These are phyloP conservation scores for Sebastes goodei DNA, from an alignment of 2,797 vertebrate genomes.

Conservation along the genomic window DNA sequence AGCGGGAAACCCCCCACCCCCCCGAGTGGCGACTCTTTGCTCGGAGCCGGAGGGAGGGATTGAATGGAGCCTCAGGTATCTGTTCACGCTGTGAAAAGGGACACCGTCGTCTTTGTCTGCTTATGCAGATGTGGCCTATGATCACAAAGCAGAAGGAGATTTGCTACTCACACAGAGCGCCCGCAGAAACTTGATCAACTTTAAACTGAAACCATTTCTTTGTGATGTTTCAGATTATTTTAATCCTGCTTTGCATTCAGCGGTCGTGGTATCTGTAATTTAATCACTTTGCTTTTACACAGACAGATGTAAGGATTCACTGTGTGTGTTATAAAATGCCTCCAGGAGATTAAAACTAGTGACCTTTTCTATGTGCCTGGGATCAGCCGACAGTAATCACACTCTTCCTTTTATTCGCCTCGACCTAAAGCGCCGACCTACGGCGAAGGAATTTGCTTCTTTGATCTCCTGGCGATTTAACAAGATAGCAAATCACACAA, in stretches of 20 bases:
- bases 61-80: constrained; percentile 46
- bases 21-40: constrained; percentile 35
- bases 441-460: constrained; percentile 25
- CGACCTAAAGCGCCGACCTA: constrained; percentile 20
- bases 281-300: constrained; percentile 20
- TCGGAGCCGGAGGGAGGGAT: constrained; percentile 33
- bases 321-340: constrained; percentile 31
- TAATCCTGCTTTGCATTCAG: constrained; percentile 31
- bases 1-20: constrained; percentile 30
- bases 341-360: constrained; percentile 54
- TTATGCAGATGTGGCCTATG: constrained; percentile 53
- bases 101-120: constrained; percentile 27
- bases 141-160: constrained; percentile 33
- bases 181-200: constrained; percentile 5
- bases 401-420: background rate
- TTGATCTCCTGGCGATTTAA: constrained; percentile 41
- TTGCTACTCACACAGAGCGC: background rate
- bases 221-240: constrained; percentile 32
- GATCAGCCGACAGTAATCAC: constrained; percentile 34
- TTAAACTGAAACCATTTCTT: background rate
- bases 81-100: constrained; percentile 32
- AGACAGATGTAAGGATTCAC: constrained; percentile 16
- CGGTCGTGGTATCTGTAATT: constrained; percentile 19
- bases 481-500: constrained; percentile 22
- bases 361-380: constrained; percentile 61